Percentiles rank a stretch among this genome's conserved stretches.
Evolutionary conservation across 1,140 invertebrate genomes (phyloP).

Genomic region (Telenomus remus): DNA sequence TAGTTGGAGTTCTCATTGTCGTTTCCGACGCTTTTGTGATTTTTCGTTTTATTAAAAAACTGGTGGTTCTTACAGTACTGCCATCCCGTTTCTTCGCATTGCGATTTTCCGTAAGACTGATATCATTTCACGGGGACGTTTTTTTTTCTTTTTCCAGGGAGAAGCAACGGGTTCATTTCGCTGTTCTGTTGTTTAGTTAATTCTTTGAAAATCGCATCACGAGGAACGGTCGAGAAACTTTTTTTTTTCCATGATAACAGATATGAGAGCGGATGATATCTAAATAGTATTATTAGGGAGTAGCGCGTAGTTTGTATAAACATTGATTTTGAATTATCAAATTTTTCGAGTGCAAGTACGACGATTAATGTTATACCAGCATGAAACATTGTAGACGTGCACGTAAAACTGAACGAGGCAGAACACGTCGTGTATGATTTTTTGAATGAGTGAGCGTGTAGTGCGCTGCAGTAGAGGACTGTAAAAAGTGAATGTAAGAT

Average conservation of each 20-base stretch:
- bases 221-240: slow-evolving; percentile 16
- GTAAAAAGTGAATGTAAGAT: slow-evolving; percentile 75
- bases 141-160: not conserved
- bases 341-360: slow-evolving; percentile 24
- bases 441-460: slow-evolving; percentile 37
- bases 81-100: slow-evolving; percentile 39
- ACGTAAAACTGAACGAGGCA: slow-evolving; percentile 4
- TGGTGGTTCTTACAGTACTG: slow-evolving; percentile 36
- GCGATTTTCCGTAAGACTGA: slow-evolving; percentile 62
- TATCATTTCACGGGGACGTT: slow-evolving; percentile 7
- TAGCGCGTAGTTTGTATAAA: slow-evolving; percentile 73
- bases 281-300: slow-evolving; percentile 75
- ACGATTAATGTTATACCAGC: slow-evolving; percentile 36
- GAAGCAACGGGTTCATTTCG: slow-evolving; percentile 6
- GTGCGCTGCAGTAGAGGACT: slow-evolving; percentile 42
- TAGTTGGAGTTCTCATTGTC: not conserved
- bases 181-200: slow-evolving; percentile 3
- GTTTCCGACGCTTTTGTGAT: slow-evolving; percentile 23
- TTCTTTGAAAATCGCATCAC: slow-evolving; percentile 53
- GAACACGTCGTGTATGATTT: slow-evolving; percentile 36
- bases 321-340: slow-evolving; percentile 63
- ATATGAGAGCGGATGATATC: slow-evolving; percentile 61
- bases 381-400: slow-evolving; percentile 22
- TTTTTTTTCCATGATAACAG: slow-evolving; percentile 14
- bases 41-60: slow-evolving; percentile 14